These are phyloP conservation scores for Muraenolepis orangiensis DNA, from an alignment of 2,797 vertebrate species.

Conservation along the genomic window DNA sequence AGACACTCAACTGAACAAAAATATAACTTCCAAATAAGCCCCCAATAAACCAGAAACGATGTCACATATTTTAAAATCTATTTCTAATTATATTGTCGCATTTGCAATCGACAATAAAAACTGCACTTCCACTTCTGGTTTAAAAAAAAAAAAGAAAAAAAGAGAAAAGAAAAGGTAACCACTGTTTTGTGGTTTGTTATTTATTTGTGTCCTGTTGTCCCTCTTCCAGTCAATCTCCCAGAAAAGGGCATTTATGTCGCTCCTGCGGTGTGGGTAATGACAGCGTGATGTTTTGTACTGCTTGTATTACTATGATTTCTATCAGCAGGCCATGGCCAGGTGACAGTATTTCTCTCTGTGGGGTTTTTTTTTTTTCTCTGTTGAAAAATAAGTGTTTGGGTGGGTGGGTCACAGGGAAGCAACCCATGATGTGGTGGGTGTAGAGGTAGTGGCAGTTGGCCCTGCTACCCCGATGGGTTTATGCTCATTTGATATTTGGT, in stretches of 20 bases:
- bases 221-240: not conserved
- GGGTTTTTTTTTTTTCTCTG: not conserved
- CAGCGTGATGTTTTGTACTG: constrained; percentile 16
- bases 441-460: not conserved
- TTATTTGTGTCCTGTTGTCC: not conserved
- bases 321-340: constrained; percentile 34
- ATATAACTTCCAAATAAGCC: constrained; percentile 36
- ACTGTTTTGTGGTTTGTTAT: not conserved
- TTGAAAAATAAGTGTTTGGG: no score
- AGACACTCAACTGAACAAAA: constrained; percentile 41
- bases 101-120: not conserved
- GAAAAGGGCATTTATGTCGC: not conserved
- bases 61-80: not conserved
- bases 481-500: not conserved
- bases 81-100: not conserved
- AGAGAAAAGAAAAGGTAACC: not conserved
- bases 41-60: not conserved
- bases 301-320: constrained; percentile 43
- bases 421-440: not conserved
- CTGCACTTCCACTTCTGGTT: not conserved
- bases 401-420: constrained; percentile 15
- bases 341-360: not conserved
- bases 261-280: not conserved
- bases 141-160: no score
- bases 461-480: not conserved